phyloP scores from a whole-genome alignment of 2,113 vertebrate genomes.

The Chamaetylas fuelleborni region DNA sequence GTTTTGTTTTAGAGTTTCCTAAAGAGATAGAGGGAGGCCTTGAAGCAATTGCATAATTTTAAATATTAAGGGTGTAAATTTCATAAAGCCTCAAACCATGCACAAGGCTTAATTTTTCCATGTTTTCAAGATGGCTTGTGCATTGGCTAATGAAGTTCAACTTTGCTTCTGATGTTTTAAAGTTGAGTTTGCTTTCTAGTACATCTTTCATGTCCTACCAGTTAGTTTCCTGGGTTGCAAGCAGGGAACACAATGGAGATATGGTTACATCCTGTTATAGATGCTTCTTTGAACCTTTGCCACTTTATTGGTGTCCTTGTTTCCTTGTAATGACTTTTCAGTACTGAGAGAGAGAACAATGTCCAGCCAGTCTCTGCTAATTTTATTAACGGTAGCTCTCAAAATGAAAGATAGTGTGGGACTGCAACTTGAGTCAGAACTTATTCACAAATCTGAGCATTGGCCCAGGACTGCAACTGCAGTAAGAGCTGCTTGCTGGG shows the following conservation, averaged over 20 bases:
- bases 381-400: neutral
- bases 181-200: neutral
- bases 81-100: conserved; percentile 46
- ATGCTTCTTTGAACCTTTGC: neutral
- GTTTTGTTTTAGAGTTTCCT: conserved; percentile 30
- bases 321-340: neutral
- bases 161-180: conserved; percentile 5
- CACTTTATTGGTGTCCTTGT: neutral
- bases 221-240: neutral
- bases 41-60: conserved; percentile 57
- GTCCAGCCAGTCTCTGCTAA: neutral
- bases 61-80: conserved; percentile 57
- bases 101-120: conserved; percentile 22
- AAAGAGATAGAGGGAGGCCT: conserved; percentile 41
- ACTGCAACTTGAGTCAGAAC: neutral
- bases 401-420: neutral
- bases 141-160: conserved; percentile 1
- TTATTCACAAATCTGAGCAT: neutral
- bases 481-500: neutral
- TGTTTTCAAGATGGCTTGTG: conserved; percentile 15
- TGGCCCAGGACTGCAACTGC: neutral
- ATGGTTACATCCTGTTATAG: neutral
- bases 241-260: neutral
- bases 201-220: neutral
- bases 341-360: neutral